Percentiles rank a stretch among this genome's conserved stretches.
Conservation (phyloP, 2,797 vertebrate species). For the Tinamus major region DNA sequence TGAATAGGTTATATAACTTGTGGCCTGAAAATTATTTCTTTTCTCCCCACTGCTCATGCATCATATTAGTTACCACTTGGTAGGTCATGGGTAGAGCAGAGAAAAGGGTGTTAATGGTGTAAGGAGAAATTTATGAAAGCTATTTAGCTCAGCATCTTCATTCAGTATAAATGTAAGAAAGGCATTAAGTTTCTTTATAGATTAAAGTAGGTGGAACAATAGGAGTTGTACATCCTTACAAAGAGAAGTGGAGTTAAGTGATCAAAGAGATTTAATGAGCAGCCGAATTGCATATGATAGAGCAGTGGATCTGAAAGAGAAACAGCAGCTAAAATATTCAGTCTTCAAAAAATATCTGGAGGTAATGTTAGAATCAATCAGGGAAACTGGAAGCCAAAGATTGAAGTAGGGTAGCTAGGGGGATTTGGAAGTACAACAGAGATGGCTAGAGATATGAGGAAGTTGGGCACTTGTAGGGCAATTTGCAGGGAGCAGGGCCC, state of each 20-base stretch:
- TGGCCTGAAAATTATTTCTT: not conserved
- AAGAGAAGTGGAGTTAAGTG: conserved; percentile 17
- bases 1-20: not conserved
- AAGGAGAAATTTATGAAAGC: not conserved
- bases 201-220: not conserved
- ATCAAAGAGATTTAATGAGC: conserved; percentile 42
- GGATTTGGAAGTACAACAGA: not conserved
- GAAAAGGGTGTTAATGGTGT: not conserved
- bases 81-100: not conserved
- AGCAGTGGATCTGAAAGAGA: conserved; percentile 5
- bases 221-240: not conserved
- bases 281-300: not conserved
- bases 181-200: not conserved
- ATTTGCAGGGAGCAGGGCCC: not conserved
- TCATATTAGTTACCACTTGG: not conserved
- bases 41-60: not conserved
- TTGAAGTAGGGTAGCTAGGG: not conserved
- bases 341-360: conserved; percentile 19
- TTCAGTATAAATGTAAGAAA: not conserved
- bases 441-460: not conserved
- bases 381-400: not conserved
- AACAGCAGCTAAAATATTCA: conserved; percentile 25
- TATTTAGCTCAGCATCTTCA: not conserved
- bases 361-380: not conserved
- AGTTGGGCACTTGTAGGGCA: not conserved